Evolutionary conservation across 2,113 vertebrate species (phyloP).

Genomic region (Mohoua ochrocephala): DNA sequence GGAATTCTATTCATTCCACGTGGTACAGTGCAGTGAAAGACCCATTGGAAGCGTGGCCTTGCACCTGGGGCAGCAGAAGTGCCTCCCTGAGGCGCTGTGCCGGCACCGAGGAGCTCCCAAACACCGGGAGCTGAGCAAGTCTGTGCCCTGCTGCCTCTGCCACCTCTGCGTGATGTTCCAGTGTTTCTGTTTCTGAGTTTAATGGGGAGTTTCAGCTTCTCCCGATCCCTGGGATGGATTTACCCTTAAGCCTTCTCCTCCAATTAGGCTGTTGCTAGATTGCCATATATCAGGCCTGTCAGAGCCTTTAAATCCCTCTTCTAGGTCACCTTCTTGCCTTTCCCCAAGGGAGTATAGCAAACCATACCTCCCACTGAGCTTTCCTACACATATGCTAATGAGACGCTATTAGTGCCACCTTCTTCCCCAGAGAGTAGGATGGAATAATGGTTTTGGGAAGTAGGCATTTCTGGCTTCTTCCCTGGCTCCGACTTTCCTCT

Average conservation of each 20-base stretch:
- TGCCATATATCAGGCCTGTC: neutral
- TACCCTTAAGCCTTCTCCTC: neutral
- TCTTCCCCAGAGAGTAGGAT: neutral
- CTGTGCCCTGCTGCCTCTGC: accelerated
- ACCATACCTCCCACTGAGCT: neutral
- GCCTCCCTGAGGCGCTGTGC: accelerated
- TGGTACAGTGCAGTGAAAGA: neutral
- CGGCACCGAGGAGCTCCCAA: neutral
- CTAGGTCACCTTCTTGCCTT: neutral
- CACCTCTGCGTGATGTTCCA: accelerated
- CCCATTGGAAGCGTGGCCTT: neutral
- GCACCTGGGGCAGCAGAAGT: neutral
- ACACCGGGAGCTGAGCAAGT: neutral
- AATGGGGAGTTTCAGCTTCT: neutral
- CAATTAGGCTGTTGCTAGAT: neutral
- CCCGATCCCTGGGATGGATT: neutral
- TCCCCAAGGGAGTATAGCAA: neutral
- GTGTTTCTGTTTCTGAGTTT: neutral
- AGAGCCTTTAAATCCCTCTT: neutral
- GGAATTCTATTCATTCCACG: accelerated
- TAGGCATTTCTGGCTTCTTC: neutral
- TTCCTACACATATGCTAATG: neutral
- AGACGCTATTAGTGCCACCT: neutral
- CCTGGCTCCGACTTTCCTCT: neutral
- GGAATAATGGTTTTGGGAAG: neutral